Base-by-base conservation (phyloP, 2,113 vertebrate species). In the Megaceryle maxima region DNA sequence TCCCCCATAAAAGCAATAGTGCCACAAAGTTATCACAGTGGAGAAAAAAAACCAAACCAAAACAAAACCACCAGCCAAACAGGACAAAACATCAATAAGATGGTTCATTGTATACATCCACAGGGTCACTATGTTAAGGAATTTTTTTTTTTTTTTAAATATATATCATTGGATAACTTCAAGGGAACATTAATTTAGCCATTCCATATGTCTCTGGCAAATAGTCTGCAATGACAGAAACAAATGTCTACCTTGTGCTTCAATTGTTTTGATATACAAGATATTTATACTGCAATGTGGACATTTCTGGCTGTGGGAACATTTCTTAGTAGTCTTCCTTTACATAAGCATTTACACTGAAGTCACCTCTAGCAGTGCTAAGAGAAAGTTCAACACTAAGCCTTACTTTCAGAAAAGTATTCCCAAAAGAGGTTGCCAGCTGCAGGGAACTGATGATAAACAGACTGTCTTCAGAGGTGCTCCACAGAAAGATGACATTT, bases 191-290 rank as follows among this genome's bases (percentile, higher is more conserved):
- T 73, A 78, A 83, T 82, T 75, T 60, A 89, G 39, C 48, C 69
- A 85, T 84, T 85, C 81, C 78, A 66, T 95, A 89, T 73, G 56
- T 83, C 46, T 53, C 87, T 84, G 66, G 41, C 48, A 92, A 91
- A 56, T 4, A 78, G 14, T 48, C 75, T 66, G 10, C 44, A 90
- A 57, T 68, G 69, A 51, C 60, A 92, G 83, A 78, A 75, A 95
- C 19, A 55, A 86, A 63, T 57, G 29, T 73, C 78, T 79, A 69
- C 51, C 85, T 88, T 85, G 53, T n/a, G 26, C 68, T 84, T 91
- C 84, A 82, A 35, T 11, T 84, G 16, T 59, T 89, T 82, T 90
- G 57, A 72, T 91, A 64, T 5, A 84, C 13, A 75, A 51, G 48
- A 56, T 31, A 94, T 56, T 81, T 89, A 84, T 84, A 90, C 22